Evolutionary conservation across 1,140 invertebrate genomes (phyloP).

Genomic region (Drosophila ercepeae): DNA sequence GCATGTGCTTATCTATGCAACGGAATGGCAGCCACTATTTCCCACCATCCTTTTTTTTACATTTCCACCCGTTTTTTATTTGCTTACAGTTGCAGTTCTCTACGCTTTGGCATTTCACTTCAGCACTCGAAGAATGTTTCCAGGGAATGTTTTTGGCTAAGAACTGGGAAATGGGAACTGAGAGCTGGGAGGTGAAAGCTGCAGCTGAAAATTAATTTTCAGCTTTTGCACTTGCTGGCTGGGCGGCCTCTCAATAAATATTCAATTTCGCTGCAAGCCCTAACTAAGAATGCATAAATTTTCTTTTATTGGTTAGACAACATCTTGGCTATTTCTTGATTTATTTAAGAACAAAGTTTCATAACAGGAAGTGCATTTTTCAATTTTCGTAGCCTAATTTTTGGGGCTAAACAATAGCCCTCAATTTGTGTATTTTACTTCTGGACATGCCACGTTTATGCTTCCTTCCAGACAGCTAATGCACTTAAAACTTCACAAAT

Average conservation of each 20-base stretch:
- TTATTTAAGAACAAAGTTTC: slow-evolving; percentile 15
- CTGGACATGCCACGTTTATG: slow-evolving; percentile 19
- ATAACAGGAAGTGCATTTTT: slow-evolving; percentile 6
- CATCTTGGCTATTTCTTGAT: slow-evolving; percentile 7
- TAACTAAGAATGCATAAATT: slow-evolving; percentile 29
- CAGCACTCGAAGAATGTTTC: slow-evolving; percentile 38
- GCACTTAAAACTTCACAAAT: slow-evolving; percentile 81
- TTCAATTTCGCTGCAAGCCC: slow-evolving; percentile 20
- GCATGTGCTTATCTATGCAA: slow-evolving; percentile 45
- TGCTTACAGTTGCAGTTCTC: slow-evolving; percentile 30
- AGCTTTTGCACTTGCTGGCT: slow-evolving; percentile 9
- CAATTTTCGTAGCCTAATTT: slow-evolving; percentile 23
- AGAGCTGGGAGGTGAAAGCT: neutral
- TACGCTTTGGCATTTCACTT: slow-evolving; percentile 22
- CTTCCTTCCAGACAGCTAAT: slow-evolving; percentile 62
- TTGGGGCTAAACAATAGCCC: slow-evolving; percentile 19
- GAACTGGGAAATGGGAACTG: neutral
- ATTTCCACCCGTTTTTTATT: slow-evolving; percentile 17
- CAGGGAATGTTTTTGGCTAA: neutral
- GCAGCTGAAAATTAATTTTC: slow-evolving; percentile 35
- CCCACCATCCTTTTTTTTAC: neutral
- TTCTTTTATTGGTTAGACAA: neutral
- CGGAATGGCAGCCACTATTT: slow-evolving; percentile 40
- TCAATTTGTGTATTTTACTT: slow-evolving; percentile 15
- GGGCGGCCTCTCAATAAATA: slow-evolving; percentile 24